These are phyloP conservation scores for Oncorhynchus tshawytscha DNA, from an alignment of 2,113 vertebrate genomes.

Conservation along the genomic window DNA sequence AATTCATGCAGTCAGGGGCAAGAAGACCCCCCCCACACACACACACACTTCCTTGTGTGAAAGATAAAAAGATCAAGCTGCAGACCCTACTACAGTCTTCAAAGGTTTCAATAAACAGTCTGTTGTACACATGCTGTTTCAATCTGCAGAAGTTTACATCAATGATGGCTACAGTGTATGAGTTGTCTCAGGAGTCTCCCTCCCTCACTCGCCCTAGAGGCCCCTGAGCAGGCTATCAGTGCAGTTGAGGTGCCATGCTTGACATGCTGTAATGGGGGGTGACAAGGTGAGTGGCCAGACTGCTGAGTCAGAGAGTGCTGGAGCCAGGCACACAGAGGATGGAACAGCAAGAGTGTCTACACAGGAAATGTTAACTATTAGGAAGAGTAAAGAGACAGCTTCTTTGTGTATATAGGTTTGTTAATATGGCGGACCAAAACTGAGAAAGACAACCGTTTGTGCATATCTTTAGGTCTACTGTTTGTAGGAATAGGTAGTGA, in stretches of 20 bases:
- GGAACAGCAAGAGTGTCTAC: conserved; percentile 40
- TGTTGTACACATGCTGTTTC: background rate
- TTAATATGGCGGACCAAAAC: too few species aligned
- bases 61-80: background rate
- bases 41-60: too few species aligned
- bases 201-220: background rate
- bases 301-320: conserved; percentile 35
- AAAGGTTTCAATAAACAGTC: background rate
- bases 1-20: background rate
- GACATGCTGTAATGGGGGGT: conserved; percentile 35
- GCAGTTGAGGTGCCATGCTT: conserved; percentile 20
- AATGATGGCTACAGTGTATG: conserved; percentile 7
- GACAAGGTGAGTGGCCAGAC: conserved; percentile 53
- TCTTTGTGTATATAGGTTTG: background rate
- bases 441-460: too few species aligned
- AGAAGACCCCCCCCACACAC: too few species aligned
- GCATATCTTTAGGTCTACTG: background rate
- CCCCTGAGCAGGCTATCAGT: conserved; percentile 26
- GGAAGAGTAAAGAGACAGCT: too few species aligned
- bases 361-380: conserved; percentile 44
- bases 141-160: background rate
- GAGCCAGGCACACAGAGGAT: background rate
- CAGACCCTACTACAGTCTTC: background rate
- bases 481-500: too few species aligned
- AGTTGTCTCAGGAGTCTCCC: background rate